Evolutionary conservation across 2,113 vertebrate species (phyloP), one percentile per base, ranked within the genome.

Genomic region (Carlito syrichta): DNA sequence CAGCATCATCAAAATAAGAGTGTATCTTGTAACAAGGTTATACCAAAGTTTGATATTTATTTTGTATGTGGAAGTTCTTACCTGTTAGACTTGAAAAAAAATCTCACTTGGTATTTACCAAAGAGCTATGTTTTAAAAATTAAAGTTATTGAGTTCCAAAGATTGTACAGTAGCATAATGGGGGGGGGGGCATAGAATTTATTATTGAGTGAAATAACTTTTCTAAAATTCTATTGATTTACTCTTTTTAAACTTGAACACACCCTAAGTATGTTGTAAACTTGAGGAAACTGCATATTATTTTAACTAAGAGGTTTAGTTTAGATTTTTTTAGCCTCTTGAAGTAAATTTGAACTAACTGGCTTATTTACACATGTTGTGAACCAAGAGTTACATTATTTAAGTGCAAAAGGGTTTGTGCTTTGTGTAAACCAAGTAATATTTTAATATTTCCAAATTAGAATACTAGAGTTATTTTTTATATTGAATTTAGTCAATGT

Each of bases 341-440:
- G 45, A 84, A 94, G 48, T 43, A 97, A 85, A 84, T 81, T 74
- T 90, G 35, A 78, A 69, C 43, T 96, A 76, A 86, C 48, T 85
- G 54, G 40, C 58, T 86, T 95, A 45, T 69, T 92, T 82, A 93
- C 78, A n/a, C 32, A 60, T 90, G n/a, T 84, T 92, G 20, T 84
- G 1, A 88, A 66, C 48, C 45, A 85, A 20, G 32, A 84, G 74
- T 83, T 95, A 45, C 22, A 9, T 83, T 82, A 48, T 96, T 74
- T 89, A 78, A 86, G 73, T 95, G 13, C 32, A 83, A 38, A 68
- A 87, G 27, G 20, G 17, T 54, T 82, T 96, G 22, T 78, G 92
- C 43, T 86, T 82, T 68, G 66, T 95, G 12, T 88, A 96, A 94
- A 73, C 20, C 23, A 90, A 90, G 50, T 94, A 82, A 69, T 97